A percentile compares a stretch with the other conserved stretches of the same genome.
Conservation (phyloP, 64 coral and sea anemone genomes). For the Actinia equina region DNA sequence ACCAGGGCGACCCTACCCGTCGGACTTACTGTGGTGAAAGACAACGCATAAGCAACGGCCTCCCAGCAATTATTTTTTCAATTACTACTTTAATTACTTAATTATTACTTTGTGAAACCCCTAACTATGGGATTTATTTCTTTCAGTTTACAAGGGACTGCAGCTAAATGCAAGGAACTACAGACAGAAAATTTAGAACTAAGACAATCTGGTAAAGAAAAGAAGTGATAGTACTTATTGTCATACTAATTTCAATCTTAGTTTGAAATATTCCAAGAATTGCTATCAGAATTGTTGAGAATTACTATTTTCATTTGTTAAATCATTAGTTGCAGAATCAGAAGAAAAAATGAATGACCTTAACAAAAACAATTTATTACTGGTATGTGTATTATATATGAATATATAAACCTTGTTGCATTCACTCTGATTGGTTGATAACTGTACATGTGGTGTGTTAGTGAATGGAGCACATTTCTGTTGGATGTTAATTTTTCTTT, state of each 20-base stretch:
- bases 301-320: neutral
- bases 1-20: too few relatives aligned
- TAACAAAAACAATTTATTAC: neutral
- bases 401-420: neutral
- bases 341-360: neutral
- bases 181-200: slow-evolving; percentile 81
- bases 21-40: too few relatives aligned
- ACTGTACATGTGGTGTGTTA: neutral
- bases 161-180: slow-evolving; percentile 64
- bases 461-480: neutral
- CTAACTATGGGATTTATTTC: neutral
- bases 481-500: neutral
- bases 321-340: slow-evolving; percentile 4
- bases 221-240: neutral
- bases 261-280: too few relatives aligned
- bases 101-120: neutral
- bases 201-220: slow-evolving; percentile 66
- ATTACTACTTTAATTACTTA: too few relatives aligned
- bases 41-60: too few relatives aligned
- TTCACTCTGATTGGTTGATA: too few relatives aligned
- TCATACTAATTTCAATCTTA: too few relatives aligned
- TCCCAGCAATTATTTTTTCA: too few relatives aligned
- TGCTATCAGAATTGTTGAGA: neutral
- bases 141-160: slow-evolving; percentile 52
- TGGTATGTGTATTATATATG: slow-evolving; percentile 1